These are phyloP conservation scores for Cryptophagus acutangulus DNA, from an alignment of 2,888 invertebrate species.

Conservation along the genomic window DNA sequence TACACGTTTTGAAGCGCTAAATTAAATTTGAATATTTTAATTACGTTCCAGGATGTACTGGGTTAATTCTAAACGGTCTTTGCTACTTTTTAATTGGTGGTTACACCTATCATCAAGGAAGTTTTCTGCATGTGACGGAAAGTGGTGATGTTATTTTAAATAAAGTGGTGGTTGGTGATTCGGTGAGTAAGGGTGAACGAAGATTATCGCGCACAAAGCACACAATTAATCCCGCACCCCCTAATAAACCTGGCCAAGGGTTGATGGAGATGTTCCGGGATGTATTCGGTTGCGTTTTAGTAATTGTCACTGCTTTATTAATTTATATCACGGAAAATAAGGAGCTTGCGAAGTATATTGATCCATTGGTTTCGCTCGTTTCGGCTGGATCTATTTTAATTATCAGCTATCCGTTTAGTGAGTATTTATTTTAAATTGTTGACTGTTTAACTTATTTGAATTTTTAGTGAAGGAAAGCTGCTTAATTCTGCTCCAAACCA, in stretches of 20 bases:
- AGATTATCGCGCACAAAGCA: constrained; percentile 47
- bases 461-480: constrained; percentile 82
- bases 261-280: constrained; percentile 59
- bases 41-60: constrained; percentile 49
- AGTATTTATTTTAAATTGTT: constrained; percentile 41
- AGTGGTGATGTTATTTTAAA: constrained; percentile 60
- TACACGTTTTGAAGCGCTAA: too few species aligned
- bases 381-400: constrained; percentile 66
- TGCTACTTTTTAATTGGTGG: constrained; percentile 79
- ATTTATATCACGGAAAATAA: constrained; percentile 54
- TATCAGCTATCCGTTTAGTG: constrained; percentile 78
- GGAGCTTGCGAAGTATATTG: constrained; percentile 64
- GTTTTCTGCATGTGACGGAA: constrained; percentile 61
- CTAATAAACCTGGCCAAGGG: constrained; percentile 54
- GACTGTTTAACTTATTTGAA: constrained; percentile 8
- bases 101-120: constrained; percentile 69
- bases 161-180: constrained; percentile 48
- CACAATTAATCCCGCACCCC: constrained; percentile 27
- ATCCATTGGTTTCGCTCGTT: constrained; percentile 71
- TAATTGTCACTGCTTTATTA: constrained; percentile 61
- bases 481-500: constrained; percentile 84
- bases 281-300: constrained; percentile 64
- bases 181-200: constrained; percentile 47
- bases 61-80: constrained; percentile 69
- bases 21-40: too few species aligned